phyloP scores from a whole-genome alignment of 2,113 vertebrate genomes.

The Cavia aperea region DNA sequence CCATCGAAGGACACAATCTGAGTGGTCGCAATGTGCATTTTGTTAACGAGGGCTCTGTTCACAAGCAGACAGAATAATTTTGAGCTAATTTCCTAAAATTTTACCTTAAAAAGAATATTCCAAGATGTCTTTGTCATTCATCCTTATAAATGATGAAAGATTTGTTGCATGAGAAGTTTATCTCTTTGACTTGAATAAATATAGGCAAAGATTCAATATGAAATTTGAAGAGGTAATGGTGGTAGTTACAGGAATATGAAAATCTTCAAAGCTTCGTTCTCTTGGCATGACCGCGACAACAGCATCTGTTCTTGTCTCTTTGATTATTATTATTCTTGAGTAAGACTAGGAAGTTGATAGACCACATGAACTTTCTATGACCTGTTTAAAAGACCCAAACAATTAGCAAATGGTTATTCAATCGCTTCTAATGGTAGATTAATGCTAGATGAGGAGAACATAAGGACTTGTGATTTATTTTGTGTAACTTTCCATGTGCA shows the following conservation, averaged over 20 bases:
- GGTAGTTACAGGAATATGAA: slow-evolving; percentile 51
- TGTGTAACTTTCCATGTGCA: slow-evolving; percentile 23
- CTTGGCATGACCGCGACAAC: slow-evolving; percentile 45
- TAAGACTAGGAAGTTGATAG: slow-evolving; percentile 62
- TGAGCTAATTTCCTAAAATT: neutral
- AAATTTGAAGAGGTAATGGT: slow-evolving; percentile 59
- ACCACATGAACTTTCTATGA: slow-evolving; percentile 63
- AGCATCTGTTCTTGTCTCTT: slow-evolving; percentile 51
- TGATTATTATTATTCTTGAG: slow-evolving; percentile 52
- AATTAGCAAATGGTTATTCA: slow-evolving; percentile 57
- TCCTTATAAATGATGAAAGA: slow-evolving; percentile 22
- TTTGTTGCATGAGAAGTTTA: slow-evolving; percentile 44
- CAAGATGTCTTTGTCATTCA: neutral
- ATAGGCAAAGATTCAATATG: slow-evolving; percentile 49
- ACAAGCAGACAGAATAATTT: neutral
- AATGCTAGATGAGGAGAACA: slow-evolving; percentile 18
- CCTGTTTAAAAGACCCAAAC: slow-evolving; percentile 54
- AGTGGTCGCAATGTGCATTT: neutral
- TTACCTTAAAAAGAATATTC: slow-evolving; percentile 4
- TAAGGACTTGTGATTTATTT: slow-evolving; percentile 48
- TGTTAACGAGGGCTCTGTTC: neutral
- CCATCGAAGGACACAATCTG: neutral
- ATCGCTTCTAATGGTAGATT: slow-evolving; percentile 27
- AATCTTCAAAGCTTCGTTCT: slow-evolving; percentile 48
- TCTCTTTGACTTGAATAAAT: slow-evolving; percentile 48